Evolutionary conservation across 53 echinoderm and acorn worm species (phyloP).

Genomic region (Echinometra lucunter): DNA sequence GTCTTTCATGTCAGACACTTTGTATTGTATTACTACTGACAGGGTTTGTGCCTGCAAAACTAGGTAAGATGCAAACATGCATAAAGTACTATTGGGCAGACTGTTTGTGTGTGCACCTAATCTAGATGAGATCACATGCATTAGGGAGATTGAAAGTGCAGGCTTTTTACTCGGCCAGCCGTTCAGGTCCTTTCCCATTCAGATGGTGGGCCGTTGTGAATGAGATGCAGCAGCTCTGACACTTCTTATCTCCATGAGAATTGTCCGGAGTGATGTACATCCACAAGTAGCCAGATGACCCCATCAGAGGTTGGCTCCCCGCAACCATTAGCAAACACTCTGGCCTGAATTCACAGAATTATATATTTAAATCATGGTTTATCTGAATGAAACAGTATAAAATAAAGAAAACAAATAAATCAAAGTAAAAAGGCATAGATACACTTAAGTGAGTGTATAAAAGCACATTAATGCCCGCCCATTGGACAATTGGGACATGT

Average conservation of each 20-base stretch:
- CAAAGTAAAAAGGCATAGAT: too few species aligned
- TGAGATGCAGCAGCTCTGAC: constrained; percentile 1
- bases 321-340: neutral
- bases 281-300: neutral
- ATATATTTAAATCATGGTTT: too few species aligned
- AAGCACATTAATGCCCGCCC: too few species aligned
- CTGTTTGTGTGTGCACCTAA: neutral
- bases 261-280: neutral
- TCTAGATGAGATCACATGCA: constrained; percentile 23
- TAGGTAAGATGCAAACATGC: neutral
- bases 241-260: constrained; percentile 10
- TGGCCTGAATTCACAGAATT: too few species aligned
- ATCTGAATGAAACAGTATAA: too few species aligned
- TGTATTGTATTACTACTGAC: neutral
- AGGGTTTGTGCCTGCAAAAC: neutral
- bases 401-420: too few species aligned
- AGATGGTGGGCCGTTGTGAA: neutral
- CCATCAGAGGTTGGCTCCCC: neutral
- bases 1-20: too few species aligned
- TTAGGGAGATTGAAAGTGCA: constrained; percentile 50
- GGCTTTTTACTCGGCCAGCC: neutral
- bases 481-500: too few species aligned
- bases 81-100: neutral
- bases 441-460: too few species aligned
- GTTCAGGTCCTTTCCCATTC: neutral